Percentiles rank a stretch among this genome's conserved stretches.
phyloP scores from a whole-genome alignment of 2,888 invertebrate species.

The Drosophila mercatorum region DNA sequence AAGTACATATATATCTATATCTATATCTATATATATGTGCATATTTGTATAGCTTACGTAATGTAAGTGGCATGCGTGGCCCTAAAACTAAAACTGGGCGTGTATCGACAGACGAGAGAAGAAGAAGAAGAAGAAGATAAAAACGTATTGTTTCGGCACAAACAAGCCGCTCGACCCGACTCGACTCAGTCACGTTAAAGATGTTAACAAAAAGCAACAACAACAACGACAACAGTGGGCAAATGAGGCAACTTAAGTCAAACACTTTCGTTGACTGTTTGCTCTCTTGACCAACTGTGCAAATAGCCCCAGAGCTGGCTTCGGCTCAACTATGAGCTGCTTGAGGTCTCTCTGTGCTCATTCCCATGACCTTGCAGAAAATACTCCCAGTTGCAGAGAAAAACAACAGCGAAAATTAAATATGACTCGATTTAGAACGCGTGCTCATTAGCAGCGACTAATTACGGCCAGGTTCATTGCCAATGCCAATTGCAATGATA shows the following conservation, averaged over 20 bases:
- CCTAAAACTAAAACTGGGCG: constrained; percentile 56
- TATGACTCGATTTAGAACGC: constrained; percentile 59
- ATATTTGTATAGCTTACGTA: constrained; percentile 46
- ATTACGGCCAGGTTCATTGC: constrained; percentile 71
- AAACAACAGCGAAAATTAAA: constrained; percentile 3
- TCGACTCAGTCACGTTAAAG: constrained; percentile 52
- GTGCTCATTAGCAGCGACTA: constrained; percentile 65
- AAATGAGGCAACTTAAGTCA: constrained; percentile 59
- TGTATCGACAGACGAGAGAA: constrained; percentile 23
- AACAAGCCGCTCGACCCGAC: constrained; percentile 28
- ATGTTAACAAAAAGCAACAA: constrained; percentile 49
- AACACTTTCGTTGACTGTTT: constrained; percentile 73
- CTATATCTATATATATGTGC: not conserved
- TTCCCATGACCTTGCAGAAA: constrained; percentile 67
- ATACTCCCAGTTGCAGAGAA: constrained; percentile 23
- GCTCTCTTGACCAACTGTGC: constrained; percentile 72
- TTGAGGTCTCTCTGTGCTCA: constrained; percentile 47
- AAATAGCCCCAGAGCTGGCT: constrained; percentile 40
- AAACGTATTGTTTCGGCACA: constrained; percentile 37
- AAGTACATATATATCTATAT: constrained; percentile 12
- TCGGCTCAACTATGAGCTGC: constrained; percentile 34
- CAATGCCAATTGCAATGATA: constrained; percentile 75
- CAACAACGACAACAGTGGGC: constrained; percentile 1
- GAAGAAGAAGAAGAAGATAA: not conserved
- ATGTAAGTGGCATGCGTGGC: constrained; percentile 52